Base-by-base conservation (phyloP, 2,888 invertebrate genomes). In the Stenichneumon culpator region DNA sequence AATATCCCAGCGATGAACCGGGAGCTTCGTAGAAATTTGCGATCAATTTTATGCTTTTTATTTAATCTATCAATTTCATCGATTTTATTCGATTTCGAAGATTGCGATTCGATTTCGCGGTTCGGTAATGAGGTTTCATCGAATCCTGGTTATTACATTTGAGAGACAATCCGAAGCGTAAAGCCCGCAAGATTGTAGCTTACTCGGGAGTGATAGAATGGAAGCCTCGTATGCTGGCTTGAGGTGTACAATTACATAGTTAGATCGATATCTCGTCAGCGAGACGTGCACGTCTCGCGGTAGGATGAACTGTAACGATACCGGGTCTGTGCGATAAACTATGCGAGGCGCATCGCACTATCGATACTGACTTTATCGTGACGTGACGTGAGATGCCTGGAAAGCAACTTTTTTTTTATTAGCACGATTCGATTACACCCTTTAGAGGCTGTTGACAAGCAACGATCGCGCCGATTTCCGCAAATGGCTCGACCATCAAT, bases 241-340 rank as follows among this genome's bases (percentile, higher is more conserved):
- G 19, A 68, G 22, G 68, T 68, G 39, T 44, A 25, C 25, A 25
- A 68, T 16, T 5, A 25, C 25, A 68, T 25, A 68, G 68, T 39
- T 19, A 14, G 68, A 68, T 68, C 68, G 44, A 47, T 68, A 68
- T 68, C 68, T 68, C 68, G 68, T 68, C 22, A 22, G 68, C 68
- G 68, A 44, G 68, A 44, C 68, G 68, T 44, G 44, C 47, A 44
- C 68, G 44, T 44, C 68, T 6, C 25, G 22, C 22, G 7, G 32
- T 63, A 57, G 22, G 57, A 57, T 57, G 11, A 57, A 57, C 25
- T 68, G 68, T 68, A 68, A 68, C 47, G 68, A 68, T 22, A 68
- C 25, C 22, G 44, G 11, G 25, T 57, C 11, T 22, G 22, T 16
- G 44, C 25, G 44, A 44, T 68, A 47, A 68, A 14, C 19, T 44